A percentile compares a stretch with the other conserved stretches of the same genome.
phyloP scores from a whole-genome alignment of 2,797 vertebrate genomes.

The Enteromius fasciolatus region DNA sequence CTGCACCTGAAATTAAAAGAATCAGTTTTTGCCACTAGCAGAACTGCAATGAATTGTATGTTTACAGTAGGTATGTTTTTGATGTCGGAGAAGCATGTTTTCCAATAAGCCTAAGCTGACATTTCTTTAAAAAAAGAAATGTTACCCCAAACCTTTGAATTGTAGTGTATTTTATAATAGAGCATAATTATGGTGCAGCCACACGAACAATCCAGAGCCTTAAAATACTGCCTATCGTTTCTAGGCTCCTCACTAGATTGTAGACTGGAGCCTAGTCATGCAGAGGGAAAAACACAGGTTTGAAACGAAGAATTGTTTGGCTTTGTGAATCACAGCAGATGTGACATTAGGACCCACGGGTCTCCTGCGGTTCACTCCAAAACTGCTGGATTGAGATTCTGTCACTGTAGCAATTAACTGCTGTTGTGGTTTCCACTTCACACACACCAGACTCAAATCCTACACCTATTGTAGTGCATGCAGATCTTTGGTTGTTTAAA shows the following conservation, averaged over 20 bases:
- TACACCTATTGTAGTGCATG: neutral
- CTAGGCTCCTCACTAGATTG: neutral
- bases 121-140: neutral
- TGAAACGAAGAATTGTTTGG: neutral
- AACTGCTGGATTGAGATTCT: slow-evolving; percentile 25
- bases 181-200: neutral
- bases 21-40: neutral
- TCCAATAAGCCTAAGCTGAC: neutral
- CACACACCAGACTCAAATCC: neutral
- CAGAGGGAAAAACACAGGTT: slow-evolving; percentile 2
- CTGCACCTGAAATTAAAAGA: neutral
- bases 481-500: neutral
- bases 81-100: neutral
- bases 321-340: slow-evolving; percentile 30
- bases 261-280: neutral
- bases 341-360: slow-evolving; percentile 14
- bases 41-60: neutral
- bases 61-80: neutral
- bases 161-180: neutral
- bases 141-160: neutral
- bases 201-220: neutral
- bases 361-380: slow-evolving; percentile 18
- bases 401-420: neutral
- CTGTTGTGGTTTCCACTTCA: neutral
- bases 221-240: neutral